A percentile compares a stretch with the other conserved stretches of the same genome.
Conservation (phyloP, 2,113 vertebrate genomes). For the Ceratotherium simum region DNA sequence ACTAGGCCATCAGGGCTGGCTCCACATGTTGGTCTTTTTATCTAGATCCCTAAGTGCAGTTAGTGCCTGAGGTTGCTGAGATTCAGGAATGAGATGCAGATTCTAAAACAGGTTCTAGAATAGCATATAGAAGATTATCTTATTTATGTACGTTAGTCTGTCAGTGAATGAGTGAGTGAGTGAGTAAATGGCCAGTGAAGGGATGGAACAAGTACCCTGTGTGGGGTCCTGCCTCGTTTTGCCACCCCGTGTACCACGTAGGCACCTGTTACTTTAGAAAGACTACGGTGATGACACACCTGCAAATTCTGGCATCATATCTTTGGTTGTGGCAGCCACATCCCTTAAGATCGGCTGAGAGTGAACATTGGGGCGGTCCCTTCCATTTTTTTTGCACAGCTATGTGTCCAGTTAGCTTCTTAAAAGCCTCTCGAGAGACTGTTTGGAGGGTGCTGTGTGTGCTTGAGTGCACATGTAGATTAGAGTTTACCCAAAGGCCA, state of each 20-base stretch:
- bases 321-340: not conserved
- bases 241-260: no score
- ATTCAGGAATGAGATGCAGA: not conserved
- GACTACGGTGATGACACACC: no score
- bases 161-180: no score
- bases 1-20: no score
- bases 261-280: not conserved
- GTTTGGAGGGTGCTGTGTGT: not conserved
- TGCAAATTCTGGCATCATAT: not conserved
- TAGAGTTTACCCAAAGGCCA: no score
- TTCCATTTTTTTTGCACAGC: not conserved
- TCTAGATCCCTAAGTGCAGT: not conserved
- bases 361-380: not conserved
- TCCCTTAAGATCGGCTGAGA: not conserved
- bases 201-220: not conserved
- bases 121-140: no score
- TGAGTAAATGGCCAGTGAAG: no score
- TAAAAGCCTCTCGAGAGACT: no score
- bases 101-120: accelerated
- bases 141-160: not conserved
- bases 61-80: not conserved
- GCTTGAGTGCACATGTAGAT: no score
- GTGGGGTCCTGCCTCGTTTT: not conserved
- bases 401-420: not conserved
- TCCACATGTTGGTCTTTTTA: not conserved